Base-by-base conservation (phyloP, 2,113 vertebrate genomes). In the Indri indri region DNA sequence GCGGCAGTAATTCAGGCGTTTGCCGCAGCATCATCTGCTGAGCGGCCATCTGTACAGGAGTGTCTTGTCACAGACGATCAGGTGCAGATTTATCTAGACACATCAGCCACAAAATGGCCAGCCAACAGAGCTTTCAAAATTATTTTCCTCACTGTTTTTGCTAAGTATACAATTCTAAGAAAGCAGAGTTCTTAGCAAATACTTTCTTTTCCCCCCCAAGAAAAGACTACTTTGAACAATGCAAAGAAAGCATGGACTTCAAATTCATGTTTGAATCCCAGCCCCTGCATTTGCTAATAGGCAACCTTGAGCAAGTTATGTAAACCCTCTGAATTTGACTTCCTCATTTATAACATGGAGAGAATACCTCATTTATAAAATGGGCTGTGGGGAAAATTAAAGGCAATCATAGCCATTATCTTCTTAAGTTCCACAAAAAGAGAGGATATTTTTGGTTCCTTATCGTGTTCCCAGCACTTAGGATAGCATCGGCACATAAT, bases 81-180 rank as follows among this genome's bases (percentile, higher is more conserved):
- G 81, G 87, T 94, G 61, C 40, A 89, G 42, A 84, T 97, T 96
- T 90, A 95, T 40, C 84, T 52, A 84, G 80, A 83, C 34, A 47
- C 6, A 12, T 50, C 57, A 3, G 42, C 97, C 16, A 17, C 47
- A 59, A 77, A 92, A 45, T 8, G 76, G 73, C 70, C 68, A 94
- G 65, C 22, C 73, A 93, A 61, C 52, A 74, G 30, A 61, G 54
- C 59, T 65, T 90, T 73, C 37, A 66, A 86, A 94, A 70, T 89
- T 54, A 76, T 92, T 79, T 89, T 91, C 45, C 80, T 95, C 52
- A 6, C 57, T 47, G 2, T 61, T 97, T 94, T 93, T 95, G 65
- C 91, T 74, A 94, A 88, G 47, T 76, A 73, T 80, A 90, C 61
- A 88, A 63, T 94, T 96, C 81, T 88, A 93, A 96, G 84, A 92